These are phyloP conservation scores for Lacerta bilineata DNA, from an alignment of 2,797 vertebrate genomes.

Conservation along the genomic window DNA sequence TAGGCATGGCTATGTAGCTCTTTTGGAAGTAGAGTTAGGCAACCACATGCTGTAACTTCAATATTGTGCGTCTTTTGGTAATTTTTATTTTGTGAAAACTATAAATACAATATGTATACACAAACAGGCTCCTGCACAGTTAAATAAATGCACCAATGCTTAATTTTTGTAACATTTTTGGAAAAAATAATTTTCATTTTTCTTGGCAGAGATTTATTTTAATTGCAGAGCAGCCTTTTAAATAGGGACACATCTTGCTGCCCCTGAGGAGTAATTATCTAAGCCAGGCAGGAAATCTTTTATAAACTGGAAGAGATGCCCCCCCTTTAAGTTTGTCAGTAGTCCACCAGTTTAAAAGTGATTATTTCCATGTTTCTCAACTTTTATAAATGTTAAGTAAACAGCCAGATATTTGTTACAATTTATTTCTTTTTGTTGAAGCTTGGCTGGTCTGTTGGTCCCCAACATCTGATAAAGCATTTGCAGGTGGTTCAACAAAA, in stretches of 20 bases:
- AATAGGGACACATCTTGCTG: background rate
- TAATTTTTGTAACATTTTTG: background rate
- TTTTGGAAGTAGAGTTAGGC: background rate
- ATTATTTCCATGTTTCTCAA: background rate
- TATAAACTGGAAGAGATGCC: background rate
- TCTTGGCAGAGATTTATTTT: background rate
- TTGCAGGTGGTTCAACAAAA: constrained; percentile 97
- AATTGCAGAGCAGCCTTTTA: background rate
- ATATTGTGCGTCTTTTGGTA: background rate
- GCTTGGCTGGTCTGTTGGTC: constrained; percentile 97
- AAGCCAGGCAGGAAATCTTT: background rate
- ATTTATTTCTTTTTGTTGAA: constrained; percentile 72
- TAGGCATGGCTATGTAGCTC: background rate
- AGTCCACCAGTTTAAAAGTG: background rate
- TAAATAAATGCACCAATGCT: background rate
- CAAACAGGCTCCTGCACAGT: background rate
- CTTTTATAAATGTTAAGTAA: constrained; percentile 19
- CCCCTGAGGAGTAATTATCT: background rate
- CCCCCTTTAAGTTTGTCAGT: background rate
- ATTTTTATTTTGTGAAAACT: background rate
- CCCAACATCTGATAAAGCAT: constrained; percentile 90
- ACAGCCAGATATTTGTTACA: constrained; percentile 35
- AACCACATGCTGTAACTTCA: background rate
- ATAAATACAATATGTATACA: background rate
- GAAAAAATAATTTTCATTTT: background rate